Evolutionary conservation across 2,888 invertebrate species (phyloP), one percentile per base, ranked within the genome.

Genomic region (Frankliniella intonsa): DNA sequence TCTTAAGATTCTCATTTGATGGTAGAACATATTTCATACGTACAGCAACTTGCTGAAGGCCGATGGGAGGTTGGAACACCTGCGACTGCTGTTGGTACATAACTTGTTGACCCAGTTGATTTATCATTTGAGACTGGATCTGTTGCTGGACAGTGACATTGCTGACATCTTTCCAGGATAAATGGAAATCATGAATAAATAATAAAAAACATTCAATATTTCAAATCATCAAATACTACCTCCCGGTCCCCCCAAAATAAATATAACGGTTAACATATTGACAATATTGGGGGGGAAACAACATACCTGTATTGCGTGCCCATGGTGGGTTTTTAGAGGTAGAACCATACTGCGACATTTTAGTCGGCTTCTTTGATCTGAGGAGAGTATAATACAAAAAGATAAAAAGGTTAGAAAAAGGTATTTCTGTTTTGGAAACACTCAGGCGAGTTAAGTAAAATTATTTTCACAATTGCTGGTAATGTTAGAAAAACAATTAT

Each of bases 271-370:
- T 50, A 65, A 50, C 19, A 76, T 50, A 22, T 80, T 62, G 50
- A 12, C 17, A 3, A n/a, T n/a, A 65, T 62, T 19, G 55, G 12
- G 51, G 25, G 50, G 8, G 38, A 80, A 81, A 80, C 17, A 14
- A 82, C 83, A 82, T 81, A 84, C 85, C 84, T 82, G 80, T 80
- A 80, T 84, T 83, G 69, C 93, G 91, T 85, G 92, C 94, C 94
- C 96, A 96, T 83, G 95, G 94, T 82, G 95, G 94, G 88, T 95
- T 95, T 88, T 95, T 95, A 10, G 83, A 81, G 51, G 84, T 83
- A 80, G 80, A 80, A 62, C 84, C 84, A 81, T 84, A 85, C 82
- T 85, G 85, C 19, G 85, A 85, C 85, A 85, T 85, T 80, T 62
- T 51, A 17, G 7, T 55, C 8, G 38, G 25, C 2, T 80, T 14